These are phyloP conservation scores for Xenopus borealis DNA, from an alignment of 2,113 vertebrate genomes.

Conservation along the genomic window DNA sequence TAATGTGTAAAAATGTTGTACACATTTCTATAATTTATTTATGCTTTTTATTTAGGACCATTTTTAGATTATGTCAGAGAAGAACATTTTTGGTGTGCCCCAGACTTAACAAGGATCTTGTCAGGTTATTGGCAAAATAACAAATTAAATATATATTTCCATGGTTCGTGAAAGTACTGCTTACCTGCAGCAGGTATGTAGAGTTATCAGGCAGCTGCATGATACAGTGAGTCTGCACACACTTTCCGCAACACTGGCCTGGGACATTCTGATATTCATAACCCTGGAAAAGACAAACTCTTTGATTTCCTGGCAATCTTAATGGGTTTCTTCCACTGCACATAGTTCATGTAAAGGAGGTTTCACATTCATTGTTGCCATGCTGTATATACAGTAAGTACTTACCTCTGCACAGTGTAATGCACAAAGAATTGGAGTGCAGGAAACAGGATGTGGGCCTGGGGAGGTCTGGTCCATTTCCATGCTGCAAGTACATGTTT, in stretches of 20 bases:
- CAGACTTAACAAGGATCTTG: too few species aligned
- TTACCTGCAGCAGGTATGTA: conserved; percentile 56
- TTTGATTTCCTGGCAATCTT: neutral
- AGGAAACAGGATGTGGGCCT: conserved; percentile 51
- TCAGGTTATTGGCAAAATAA: too few species aligned
- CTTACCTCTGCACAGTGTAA: conserved; percentile 63
- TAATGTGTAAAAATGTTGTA: too few species aligned
- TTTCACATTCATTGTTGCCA: too few species aligned
- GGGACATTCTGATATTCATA: conserved; percentile 52
- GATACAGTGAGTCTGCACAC: conserved; percentile 65
- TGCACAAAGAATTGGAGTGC: conserved; percentile 60
- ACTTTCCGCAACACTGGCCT: conserved; percentile 76
- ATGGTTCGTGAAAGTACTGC: neutral
- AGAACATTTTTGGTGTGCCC: too few species aligned
- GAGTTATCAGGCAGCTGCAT: conserved; percentile 53
- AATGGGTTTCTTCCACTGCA: too few species aligned
- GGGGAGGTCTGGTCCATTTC: conserved; percentile 48
- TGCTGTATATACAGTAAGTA: neutral
- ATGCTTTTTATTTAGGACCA: too few species aligned
- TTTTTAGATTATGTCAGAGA: too few species aligned
- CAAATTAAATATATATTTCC: too few species aligned
- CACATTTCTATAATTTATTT: too few species aligned
- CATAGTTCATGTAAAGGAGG: too few species aligned
- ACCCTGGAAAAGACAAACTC: conserved; percentile 59
- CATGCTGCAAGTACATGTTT: conserved; percentile 68